Conservation (phyloP, 2,797 vertebrate species). For the Molothrus ater region DNA sequence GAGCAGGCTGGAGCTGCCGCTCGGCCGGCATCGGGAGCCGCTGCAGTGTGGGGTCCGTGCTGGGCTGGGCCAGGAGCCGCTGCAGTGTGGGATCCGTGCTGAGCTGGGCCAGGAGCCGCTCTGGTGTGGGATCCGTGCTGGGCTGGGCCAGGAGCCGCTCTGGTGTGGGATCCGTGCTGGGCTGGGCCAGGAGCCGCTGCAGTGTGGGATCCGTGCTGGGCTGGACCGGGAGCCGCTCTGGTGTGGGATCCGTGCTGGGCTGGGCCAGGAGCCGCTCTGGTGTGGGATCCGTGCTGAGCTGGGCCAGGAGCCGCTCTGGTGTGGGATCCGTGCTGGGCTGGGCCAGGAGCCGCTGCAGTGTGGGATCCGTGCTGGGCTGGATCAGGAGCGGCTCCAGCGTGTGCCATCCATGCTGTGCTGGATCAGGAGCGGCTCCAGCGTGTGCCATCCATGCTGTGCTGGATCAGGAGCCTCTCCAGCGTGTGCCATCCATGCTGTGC, state of each 20-base stretch:
- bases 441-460: rapidly evolving
- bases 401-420: neutral
- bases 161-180: too few relatives aligned
- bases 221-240: neutral
- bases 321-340: neutral
- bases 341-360: neutral
- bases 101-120: neutral
- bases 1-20: neutral
- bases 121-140: neutral
- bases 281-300: too few relatives aligned
- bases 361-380: neutral
- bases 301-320: neutral
- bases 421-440: neutral
- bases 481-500: rapidly evolving
- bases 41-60: neutral
- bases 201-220: neutral
- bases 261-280: too few relatives aligned
- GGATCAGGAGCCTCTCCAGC: neutral
- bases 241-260: neutral
- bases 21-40: neutral
- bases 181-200: neutral
- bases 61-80: neutral
- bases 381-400: neutral
- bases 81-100: neutral
- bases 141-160: neutral